phyloP scores from a whole-genome alignment of 2,113 vertebrate genomes.

The Steatornis caripensis region DNA sequence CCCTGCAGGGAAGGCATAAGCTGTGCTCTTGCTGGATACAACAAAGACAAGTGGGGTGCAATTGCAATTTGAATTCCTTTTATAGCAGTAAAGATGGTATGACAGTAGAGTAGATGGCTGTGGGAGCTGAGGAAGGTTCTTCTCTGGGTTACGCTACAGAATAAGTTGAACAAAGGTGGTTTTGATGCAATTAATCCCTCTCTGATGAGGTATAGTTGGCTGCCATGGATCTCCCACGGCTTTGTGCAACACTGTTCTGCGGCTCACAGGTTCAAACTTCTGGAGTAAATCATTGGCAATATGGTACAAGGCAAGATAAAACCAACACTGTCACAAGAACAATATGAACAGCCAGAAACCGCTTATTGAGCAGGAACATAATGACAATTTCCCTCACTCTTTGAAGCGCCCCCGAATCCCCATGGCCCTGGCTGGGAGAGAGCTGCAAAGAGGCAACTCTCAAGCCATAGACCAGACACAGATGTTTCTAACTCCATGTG shows the following conservation, averaged over 20 bases:
- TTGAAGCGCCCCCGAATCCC: not conserved
- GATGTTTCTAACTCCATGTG: not conserved
- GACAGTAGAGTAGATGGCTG: not conserved
- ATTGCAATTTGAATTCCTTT: not conserved
- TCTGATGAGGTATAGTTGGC: not conserved
- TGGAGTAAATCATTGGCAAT: not conserved
- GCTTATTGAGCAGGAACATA: accelerated
- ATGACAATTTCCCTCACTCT: not conserved
- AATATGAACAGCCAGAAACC: not conserved
- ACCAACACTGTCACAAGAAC: not conserved
- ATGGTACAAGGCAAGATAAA: not conserved
- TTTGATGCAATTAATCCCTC: not conserved
- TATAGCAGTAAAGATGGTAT: not conserved
- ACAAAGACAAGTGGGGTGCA: not conserved
- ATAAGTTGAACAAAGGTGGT: not conserved
- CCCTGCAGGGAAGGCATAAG: too few relatives aligned
- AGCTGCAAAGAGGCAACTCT: not conserved
- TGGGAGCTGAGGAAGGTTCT: not conserved
- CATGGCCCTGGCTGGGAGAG: not conserved
- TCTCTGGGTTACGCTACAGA: not conserved
- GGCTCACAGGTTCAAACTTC: not conserved
- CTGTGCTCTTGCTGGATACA: not conserved
- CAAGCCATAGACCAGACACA: not conserved
- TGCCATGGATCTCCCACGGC: not conserved
- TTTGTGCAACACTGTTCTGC: not conserved